Percentiles rank a stretch among this genome's conserved stretches.
phyloP scores from a whole-genome alignment of 2,113 vertebrate genomes.

The Rissa tridactyla region DNA sequence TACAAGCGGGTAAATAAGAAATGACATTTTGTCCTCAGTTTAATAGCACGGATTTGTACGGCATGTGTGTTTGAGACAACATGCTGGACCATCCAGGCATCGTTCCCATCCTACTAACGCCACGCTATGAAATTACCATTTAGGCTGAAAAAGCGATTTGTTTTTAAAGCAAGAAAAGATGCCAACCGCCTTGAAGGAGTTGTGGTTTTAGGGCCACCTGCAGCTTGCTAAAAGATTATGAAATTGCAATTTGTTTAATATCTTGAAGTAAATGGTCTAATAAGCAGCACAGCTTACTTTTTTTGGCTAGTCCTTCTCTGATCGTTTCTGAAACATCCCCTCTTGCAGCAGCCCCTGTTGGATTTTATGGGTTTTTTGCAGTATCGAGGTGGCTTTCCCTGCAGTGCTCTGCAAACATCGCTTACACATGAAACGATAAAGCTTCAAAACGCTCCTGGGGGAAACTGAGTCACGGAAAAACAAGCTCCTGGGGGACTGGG shows the following conservation, averaged over 20 bases:
- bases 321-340: neutral
- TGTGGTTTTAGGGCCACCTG: conserved; percentile 13
- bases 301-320: neutral
- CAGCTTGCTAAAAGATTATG: neutral
- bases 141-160: neutral
- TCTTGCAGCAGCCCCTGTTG: neutral
- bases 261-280: neutral
- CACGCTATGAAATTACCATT: neutral
- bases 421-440: neutral
- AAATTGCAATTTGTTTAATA: neutral
- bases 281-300: neutral
- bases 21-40: neutral
- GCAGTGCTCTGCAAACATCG: neutral
- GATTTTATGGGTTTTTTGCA: neutral
- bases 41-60: neutral
- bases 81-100: neutral
- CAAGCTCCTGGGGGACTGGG: neutral
- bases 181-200: neutral
- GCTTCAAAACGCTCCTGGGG: neutral
- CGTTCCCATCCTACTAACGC: neutral
- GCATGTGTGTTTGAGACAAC: neutral
- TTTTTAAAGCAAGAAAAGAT: neutral
- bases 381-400: neutral
- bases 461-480: conserved; percentile 24
- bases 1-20: neutral